phyloP scores from a whole-genome alignment of 2,797 vertebrate genomes.

The Melanotaenia boesemani region DNA sequence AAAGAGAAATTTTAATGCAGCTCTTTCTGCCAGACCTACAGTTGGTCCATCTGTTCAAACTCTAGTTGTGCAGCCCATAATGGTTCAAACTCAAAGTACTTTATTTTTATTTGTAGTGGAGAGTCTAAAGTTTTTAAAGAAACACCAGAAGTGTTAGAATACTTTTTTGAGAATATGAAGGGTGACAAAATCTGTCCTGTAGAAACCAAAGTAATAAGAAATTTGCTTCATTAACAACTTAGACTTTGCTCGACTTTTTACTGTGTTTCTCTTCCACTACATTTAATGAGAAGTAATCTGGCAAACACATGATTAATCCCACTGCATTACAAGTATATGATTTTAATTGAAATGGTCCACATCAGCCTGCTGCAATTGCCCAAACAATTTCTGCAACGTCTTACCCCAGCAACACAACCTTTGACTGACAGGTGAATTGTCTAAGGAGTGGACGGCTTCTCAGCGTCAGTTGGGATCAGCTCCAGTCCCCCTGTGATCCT shows the following conservation, averaged over 20 bases:
- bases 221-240: neutral
- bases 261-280: neutral
- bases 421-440: neutral
- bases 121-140: slow-evolving; percentile 10
- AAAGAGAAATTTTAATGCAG: slow-evolving; percentile 25
- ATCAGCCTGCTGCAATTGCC: neutral
- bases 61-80: slow-evolving; percentile 31
- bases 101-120: slow-evolving; percentile 29
- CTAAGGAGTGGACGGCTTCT: neutral
- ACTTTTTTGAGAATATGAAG: neutral
- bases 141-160: neutral
- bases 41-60: slow-evolving; percentile 57
- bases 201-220: neutral
- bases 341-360: neutral
- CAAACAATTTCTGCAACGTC: neutral
- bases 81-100: slow-evolving; percentile 24
- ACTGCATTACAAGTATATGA: neutral
- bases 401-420: neutral
- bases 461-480: slow-evolving; percentile 5
- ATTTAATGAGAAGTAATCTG: neutral
- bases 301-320: neutral
- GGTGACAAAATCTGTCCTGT: neutral
- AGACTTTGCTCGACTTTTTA: neutral
- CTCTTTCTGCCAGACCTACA: slow-evolving; percentile 35
- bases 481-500: neutral